phyloP scores from a whole-genome alignment of 2,113 vertebrate genomes.

The Pandion haliaetus region DNA sequence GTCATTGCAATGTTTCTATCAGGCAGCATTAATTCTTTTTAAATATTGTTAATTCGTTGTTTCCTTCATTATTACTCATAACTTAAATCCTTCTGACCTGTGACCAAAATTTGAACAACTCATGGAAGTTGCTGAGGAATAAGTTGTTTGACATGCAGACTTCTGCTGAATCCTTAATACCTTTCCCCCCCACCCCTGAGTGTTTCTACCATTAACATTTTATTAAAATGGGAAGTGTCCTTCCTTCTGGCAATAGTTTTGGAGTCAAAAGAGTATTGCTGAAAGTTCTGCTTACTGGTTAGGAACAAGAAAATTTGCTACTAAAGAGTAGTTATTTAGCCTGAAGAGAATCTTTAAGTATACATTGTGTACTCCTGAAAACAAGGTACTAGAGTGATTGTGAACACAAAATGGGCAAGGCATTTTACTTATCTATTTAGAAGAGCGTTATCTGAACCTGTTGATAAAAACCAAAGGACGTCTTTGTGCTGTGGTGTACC shows the following conservation, averaged over 20 bases:
- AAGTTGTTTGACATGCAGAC: not conserved
- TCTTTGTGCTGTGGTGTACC: not conserved
- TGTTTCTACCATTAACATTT: not conserved
- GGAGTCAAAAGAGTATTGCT: not conserved
- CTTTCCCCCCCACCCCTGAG: not conserved
- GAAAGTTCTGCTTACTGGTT: not conserved
- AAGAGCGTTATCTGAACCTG: not conserved
- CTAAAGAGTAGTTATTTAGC: not conserved
- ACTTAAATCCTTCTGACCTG: not conserved
- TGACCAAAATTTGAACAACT: not conserved
- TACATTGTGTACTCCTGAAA: not conserved
- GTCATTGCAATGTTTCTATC: not conserved
- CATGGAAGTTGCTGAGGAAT: not conserved
- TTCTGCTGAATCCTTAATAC: not conserved
- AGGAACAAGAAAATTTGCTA: not conserved
- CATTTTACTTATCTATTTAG: not conserved
- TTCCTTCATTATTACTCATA: not conserved
- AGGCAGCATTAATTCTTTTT: not conserved
- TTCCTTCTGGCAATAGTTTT: not conserved
- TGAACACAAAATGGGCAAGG: not conserved
- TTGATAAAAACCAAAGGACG: not conserved
- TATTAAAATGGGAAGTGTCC: not conserved
- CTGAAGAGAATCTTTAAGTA: not conserved
- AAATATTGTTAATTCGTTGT: not conserved
- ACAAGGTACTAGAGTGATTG: not conserved